Base-by-base conservation (phyloP, 2,888 invertebrate genomes). In the Leptopilina drosophilae region DNA sequence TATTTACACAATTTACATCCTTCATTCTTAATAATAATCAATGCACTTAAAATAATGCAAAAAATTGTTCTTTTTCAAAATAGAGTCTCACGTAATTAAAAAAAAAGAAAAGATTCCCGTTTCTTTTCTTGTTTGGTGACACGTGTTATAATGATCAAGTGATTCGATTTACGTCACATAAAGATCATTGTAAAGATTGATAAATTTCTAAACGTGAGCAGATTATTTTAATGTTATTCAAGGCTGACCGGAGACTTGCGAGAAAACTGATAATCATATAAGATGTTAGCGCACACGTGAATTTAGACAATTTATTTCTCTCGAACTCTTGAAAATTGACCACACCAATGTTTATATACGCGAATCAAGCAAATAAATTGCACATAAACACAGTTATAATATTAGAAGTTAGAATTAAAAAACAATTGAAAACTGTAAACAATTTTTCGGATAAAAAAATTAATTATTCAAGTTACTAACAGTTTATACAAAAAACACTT, bases 221-320 rank as follows among this genome's bases (percentile, higher is more conserved):
- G 73, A 73, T 73, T 56, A 73, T 53, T 56, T 33, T 56, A 73
- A 73, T 73, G 56, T 56, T 73, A 73, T 73, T 73, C 73, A 73
- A 73, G 73, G 73, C 15, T 73, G 33, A 53, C 53, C 33, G 9
- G 4, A 73, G 53, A 5, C 69, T 73, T 73, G 73, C n/a, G 26
- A n/a, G 73, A 33, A 56, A 73, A 33, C 56, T 49, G 56, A 40
- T 56, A 53, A 33, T 53, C 33, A 73, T 56, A 56, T 9, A n/a
- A 73, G n/a, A 73, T 73, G 8, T n/a, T 49, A 49, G n/a, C 14
- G 33, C 33, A 33, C n/a, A 53, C 26, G 9, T 56, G 33, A 26
- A 73, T 56, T 73, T 33, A 8, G 12, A 8, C 2, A 64, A 12
- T 64, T 62, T 62, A 20, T 33, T 33, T 33, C 33, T 33, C 3